Conservation (phyloP, 2,113 vertebrate species). For the Heterochromis multidens region DNA sequence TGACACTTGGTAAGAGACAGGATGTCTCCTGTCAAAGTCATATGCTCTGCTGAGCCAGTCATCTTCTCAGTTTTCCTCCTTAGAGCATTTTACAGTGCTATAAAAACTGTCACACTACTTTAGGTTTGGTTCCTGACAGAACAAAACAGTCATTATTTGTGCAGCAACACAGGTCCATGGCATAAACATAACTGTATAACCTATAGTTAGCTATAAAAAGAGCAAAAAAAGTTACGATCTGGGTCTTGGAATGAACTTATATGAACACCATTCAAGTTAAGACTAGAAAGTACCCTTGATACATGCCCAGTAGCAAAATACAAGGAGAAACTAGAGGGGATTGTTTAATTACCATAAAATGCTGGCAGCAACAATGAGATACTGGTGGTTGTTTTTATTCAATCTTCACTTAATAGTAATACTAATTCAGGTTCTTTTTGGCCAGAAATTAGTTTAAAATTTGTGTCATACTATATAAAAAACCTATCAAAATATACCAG, state of each 20-base stretch:
- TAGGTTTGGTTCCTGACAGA: background rate
- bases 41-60: background rate
- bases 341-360: background rate
- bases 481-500: background rate
- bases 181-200: background rate
- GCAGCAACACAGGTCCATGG: background rate
- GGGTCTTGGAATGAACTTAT: too few species aligned
- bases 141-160: background rate
- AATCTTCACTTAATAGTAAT: background rate
- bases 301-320: background rate
- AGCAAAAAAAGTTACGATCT: too few species aligned
- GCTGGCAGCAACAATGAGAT: background rate
- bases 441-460: background rate
- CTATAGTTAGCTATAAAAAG: background rate
- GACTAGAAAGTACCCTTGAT: background rate
- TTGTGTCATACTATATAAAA: background rate
- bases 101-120: background rate
- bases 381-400: background rate
- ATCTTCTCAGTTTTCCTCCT: background rate
- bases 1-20: background rate
- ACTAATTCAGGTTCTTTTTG: background rate
- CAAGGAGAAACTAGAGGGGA: background rate
- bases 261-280: background rate
- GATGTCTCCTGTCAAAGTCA: background rate
- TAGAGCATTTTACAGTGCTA: background rate